These are phyloP conservation scores for Synanceia verrucosa DNA, from an alignment of 2,797 vertebrate genomes.

Conservation along the genomic window DNA sequence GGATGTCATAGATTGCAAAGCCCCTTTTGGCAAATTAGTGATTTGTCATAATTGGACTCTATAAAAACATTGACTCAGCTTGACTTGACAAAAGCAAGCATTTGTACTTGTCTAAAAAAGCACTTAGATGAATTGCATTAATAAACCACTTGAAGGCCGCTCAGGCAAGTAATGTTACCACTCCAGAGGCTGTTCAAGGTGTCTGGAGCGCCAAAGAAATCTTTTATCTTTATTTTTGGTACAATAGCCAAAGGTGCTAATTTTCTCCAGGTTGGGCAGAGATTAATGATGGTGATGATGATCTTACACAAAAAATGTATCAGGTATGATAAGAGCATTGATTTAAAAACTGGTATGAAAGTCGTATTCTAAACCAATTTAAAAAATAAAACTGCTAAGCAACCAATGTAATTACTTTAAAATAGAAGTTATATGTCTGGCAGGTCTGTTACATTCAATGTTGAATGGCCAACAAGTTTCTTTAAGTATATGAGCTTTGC, in stretches of 20 bases:
- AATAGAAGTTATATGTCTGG: neutral
- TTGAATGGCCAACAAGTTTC: neutral
- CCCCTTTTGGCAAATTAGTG: neutral
- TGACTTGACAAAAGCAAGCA: neutral
- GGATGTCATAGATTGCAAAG: neutral
- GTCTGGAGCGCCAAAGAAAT: constrained; percentile 42
- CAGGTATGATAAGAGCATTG: constrained; percentile 34
- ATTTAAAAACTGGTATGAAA: no score
- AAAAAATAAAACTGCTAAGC: neutral
- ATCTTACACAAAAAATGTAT: no score
- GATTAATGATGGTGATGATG: constrained; percentile 21
- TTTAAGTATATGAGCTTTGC: no score
- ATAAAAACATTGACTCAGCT: neutral
- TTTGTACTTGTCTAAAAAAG: neutral
- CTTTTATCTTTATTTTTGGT: constrained; percentile 61
- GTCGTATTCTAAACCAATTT: no score
- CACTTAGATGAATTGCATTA: neutral
- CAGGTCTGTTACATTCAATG: neutral
- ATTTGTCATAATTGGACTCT: neutral
- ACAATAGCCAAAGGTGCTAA: constrained; percentile 43
- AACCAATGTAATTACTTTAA: neutral
- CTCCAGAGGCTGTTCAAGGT: constrained; percentile 21
- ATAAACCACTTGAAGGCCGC: constrained; percentile 17
- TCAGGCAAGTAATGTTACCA: constrained; percentile 25
- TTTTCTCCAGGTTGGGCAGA: constrained; percentile 40